These are phyloP conservation scores for Musca vetustissima DNA, from an alignment of 1,140 invertebrate species.

Conservation along the genomic window DNA sequence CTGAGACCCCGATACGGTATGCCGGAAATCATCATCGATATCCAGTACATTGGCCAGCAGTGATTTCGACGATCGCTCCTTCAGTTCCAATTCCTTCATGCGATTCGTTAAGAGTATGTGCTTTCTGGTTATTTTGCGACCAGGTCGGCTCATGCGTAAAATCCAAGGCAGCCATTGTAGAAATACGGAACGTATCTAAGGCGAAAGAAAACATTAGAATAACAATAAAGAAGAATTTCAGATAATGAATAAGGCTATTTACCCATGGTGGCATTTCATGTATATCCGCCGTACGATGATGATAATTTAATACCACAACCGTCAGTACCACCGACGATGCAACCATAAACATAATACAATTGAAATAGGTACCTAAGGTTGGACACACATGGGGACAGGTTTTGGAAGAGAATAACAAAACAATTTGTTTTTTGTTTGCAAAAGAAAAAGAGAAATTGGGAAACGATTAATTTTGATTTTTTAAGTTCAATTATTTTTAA, in stretches of 20 bases:
- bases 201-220: conserved; percentile 1
- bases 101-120: conserved; percentile 84
- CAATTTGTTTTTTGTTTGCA: conserved; percentile 19
- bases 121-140: conserved; percentile 90
- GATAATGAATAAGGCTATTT: conserved; percentile 55
- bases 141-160: conserved; percentile 89
- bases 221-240: background rate
- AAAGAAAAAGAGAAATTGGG: conserved; percentile 35
- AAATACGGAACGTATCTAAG: conserved; percentile 87
- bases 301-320: conserved; percentile 97
- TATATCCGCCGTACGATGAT: conserved; percentile 94
- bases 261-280: conserved; percentile 97
- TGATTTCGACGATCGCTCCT: conserved; percentile 90
- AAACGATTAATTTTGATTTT: conserved; percentile 16
- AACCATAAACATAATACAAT: conserved; percentile 99
- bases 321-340: conserved; percentile 97
- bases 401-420: background rate
- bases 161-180: conserved; percentile 96
- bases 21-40: conserved; percentile 91
- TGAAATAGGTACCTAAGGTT: conserved; percentile 92
- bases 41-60: conserved; percentile 91
- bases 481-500: background rate
- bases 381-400: conserved; percentile 3
- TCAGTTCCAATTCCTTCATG: conserved; percentile 88
- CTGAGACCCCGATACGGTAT: conserved; percentile 59